Evolutionary conservation across 2,797 vertebrate genomes (phyloP).

Genomic region (Chlorospingus semifuscus): DNA sequence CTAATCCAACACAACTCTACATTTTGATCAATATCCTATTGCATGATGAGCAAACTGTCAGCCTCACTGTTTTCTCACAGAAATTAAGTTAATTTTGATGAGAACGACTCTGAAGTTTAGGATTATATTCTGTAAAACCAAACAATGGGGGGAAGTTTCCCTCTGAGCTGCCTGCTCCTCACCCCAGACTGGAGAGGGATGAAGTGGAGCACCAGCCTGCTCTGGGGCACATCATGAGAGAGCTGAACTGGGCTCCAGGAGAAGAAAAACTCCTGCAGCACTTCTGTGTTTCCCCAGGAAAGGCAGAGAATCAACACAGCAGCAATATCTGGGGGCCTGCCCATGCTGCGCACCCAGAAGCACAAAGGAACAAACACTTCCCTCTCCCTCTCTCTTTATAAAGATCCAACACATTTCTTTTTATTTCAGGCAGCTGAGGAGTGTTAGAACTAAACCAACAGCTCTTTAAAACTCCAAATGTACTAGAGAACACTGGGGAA

Average conservation of each 20-base stretch:
- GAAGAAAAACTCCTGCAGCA: neutral
- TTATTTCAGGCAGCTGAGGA: neutral
- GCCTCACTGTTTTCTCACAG: neutral
- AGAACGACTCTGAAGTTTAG: neutral
- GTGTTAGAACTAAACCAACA: neutral
- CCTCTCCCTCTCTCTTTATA: neutral
- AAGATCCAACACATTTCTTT: neutral
- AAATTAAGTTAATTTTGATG: neutral
- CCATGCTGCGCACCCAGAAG: neutral
- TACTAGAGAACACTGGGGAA: neutral
- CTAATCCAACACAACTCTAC: neutral
- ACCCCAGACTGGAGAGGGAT: neutral
- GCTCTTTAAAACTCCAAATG: neutral
- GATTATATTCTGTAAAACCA: neutral
- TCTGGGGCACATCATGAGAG: neutral
- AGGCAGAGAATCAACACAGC: neutral
- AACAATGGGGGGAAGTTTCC: neutral
- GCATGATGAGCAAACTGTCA: neutral
- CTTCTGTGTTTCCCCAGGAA: neutral
- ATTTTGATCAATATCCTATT: neutral
- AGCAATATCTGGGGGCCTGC: neutral
- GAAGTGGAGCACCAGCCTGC: neutral
- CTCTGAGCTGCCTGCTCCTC: neutral
- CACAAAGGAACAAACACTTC: neutral
- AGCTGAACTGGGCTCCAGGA: neutral